Conservation (phyloP, 2,888 invertebrate species). For the Nephrocerus scutellatus region DNA sequence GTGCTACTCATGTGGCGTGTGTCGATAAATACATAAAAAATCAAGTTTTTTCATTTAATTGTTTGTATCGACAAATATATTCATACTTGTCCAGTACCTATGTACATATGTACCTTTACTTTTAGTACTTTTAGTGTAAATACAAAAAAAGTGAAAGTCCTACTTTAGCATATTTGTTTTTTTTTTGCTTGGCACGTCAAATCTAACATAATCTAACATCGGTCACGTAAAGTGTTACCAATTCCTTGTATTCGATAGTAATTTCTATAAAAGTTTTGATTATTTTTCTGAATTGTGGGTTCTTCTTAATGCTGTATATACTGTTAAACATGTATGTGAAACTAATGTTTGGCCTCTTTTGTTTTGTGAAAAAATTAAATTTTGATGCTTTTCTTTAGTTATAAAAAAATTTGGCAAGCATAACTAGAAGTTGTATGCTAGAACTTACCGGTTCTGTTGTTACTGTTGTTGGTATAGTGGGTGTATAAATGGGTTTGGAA, state of each 20-base stretch:
- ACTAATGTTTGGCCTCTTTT: conserved; percentile 30
- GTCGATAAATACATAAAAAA: too few species aligned
- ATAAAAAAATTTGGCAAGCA: too few species aligned
- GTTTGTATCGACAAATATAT: too few species aligned
- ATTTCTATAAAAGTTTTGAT: background rate
- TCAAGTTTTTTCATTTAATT: too few species aligned
- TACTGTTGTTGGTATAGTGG: conserved; percentile 29
- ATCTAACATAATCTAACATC: too few species aligned
- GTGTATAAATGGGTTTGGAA: conserved; percentile 25
- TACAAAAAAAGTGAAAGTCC: conserved; percentile 3
- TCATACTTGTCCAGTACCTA: too few species aligned
- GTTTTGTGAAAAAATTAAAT: conserved; percentile 8
- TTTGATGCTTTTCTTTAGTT: too few species aligned
- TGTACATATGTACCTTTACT: too few species aligned
- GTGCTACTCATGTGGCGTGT: too few species aligned
- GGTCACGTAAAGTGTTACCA: conserved; percentile 20
- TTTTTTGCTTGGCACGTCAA: conserved; percentile 17
- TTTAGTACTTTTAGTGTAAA: too few species aligned
- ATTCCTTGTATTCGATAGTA: conserved; percentile 1
- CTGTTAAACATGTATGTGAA: conserved; percentile 18
- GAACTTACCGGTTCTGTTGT: conserved; percentile 29
- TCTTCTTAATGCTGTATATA: conserved; percentile 11
- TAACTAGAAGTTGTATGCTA: background rate
- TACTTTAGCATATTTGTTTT: too few species aligned
- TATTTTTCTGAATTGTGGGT: conserved; percentile 8